phyloP scores from a whole-genome alignment of 1,140 invertebrate species.

The Eumeta japonica region DNA sequence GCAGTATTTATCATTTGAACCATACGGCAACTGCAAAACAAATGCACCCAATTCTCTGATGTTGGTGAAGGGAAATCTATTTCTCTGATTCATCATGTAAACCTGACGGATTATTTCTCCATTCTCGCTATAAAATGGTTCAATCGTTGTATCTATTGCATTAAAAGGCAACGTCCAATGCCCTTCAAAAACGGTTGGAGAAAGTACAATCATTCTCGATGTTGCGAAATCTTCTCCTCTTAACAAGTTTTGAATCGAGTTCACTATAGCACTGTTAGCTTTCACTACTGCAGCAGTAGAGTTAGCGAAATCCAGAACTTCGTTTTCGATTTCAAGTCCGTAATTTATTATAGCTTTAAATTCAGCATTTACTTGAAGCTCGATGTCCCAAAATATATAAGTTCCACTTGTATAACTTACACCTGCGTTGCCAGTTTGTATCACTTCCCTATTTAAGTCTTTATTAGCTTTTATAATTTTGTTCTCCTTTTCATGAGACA shows the following conservation, averaged over 20 bases:
- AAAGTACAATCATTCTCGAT: slow-evolving; percentile 71
- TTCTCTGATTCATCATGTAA: slow-evolving; percentile 62
- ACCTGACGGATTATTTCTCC: slow-evolving; percentile 51
- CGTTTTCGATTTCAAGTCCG: slow-evolving; percentile 31
- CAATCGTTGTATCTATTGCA: slow-evolving; percentile 55
- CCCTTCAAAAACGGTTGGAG: slow-evolving; percentile 81
- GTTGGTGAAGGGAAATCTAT: slow-evolving; percentile 49
- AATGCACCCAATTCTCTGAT: slow-evolving; percentile 57
- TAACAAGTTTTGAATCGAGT: slow-evolving; percentile 37
- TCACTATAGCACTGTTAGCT: slow-evolving; percentile 33
- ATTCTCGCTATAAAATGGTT: slow-evolving; percentile 59
- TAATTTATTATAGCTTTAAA: slow-evolving; percentile 22
- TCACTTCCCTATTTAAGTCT: slow-evolving; percentile 26
- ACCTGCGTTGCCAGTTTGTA: slow-evolving; percentile 22
- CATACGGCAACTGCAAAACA: slow-evolving; percentile 59
- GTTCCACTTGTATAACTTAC: slow-evolving; percentile 35
- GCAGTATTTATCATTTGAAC: slow-evolving; percentile 33
- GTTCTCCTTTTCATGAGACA: slow-evolving; percentile 25
- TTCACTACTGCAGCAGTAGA: slow-evolving; percentile 21
- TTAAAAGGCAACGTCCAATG: slow-evolving; percentile 73
- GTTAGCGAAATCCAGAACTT: slow-evolving; percentile 36
- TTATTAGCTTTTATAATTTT: slow-evolving; percentile 29
- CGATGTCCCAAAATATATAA: slow-evolving; percentile 39
- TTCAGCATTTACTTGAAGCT: slow-evolving; percentile 23
- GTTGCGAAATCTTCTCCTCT: slow-evolving; percentile 49